These are phyloP conservation scores for Nettapus auritus DNA, from an alignment of 2,113 vertebrate species.

Conservation along the genomic window DNA sequence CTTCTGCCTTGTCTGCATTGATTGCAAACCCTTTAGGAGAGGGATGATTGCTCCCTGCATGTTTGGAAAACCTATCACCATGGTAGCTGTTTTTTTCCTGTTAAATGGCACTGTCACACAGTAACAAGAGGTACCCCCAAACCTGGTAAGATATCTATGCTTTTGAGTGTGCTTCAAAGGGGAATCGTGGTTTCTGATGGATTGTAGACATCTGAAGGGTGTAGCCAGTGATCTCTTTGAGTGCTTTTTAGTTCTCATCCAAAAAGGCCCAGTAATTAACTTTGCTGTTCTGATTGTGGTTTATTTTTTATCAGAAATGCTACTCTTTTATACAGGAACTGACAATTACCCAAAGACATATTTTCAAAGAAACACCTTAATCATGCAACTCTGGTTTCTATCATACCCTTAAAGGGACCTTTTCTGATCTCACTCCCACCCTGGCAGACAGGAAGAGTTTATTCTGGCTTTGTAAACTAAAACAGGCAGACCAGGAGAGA, in stretches of 20 bases:
- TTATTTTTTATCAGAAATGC: neutral
- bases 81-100: neutral
- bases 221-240: neutral
- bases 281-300: neutral
- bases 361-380: slow-evolving; percentile 18
- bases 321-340: neutral
- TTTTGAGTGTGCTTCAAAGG: neutral
- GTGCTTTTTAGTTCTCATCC: neutral
- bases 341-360: slow-evolving; percentile 2
- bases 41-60: accelerated
- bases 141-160: neutral
- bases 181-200: neutral
- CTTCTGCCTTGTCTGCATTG: neutral
- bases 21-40: accelerated
- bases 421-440: neutral
- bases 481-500: neutral
- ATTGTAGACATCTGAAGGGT: neutral
- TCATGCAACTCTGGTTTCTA: slow-evolving; percentile 15
- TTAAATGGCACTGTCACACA: neutral
- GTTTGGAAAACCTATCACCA: neutral
- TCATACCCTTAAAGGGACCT: neutral
- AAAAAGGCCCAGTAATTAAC: neutral
- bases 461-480: neutral
- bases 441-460: neutral
- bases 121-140: neutral